phyloP scores from a whole-genome alignment of 2,888 invertebrate genomes.

The Hypena proboscidalis region DNA sequence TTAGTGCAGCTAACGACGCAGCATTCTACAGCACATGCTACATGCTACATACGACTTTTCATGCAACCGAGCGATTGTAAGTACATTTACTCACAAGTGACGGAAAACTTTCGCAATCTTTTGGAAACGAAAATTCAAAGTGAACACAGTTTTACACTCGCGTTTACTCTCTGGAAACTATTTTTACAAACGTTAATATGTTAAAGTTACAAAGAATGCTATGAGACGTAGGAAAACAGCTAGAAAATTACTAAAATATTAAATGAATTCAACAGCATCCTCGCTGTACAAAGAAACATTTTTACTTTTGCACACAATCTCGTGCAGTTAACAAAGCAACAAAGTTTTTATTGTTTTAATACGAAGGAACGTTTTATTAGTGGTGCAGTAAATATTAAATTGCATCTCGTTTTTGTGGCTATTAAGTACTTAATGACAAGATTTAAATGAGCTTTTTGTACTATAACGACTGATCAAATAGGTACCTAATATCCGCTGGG shows the following conservation, averaged over 20 bases:
- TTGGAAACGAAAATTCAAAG: constrained; percentile 24
- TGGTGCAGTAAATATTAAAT: constrained; percentile 41
- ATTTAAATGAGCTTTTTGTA: too few relatives aligned
- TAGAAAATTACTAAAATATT: not conserved
- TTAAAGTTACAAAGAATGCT: too few relatives aligned
- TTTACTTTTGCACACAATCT: constrained; percentile 15
- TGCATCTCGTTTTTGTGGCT: constrained; percentile 34
- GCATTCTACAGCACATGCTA: not conserved
- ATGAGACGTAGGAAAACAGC: too few relatives aligned
- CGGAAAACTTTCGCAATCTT: constrained; percentile 30
- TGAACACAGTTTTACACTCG: constrained; percentile 21
- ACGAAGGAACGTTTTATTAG: constrained; percentile 37
- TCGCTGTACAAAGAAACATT: constrained; percentile 4
- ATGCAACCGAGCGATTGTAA: constrained; percentile 28
- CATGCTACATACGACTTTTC: constrained; percentile 20
- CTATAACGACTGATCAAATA: constrained; percentile 1
- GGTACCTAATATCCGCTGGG: too few relatives aligned
- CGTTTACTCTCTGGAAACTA: constrained; percentile 1
- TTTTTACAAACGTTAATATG: constrained; percentile 9
- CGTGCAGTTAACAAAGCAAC: constrained; percentile 24
- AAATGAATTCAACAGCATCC: constrained; percentile 3
- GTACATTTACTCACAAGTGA: constrained; percentile 29
- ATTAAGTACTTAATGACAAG: not conserved
- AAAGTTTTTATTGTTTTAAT: constrained; percentile 40
- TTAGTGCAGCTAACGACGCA: constrained; percentile 22